A percentile compares a stretch with the other conserved stretches of the same genome.
Evolutionary conservation across 2,797 vertebrate species (phyloP).

Genomic region (Eurystomus glaucurus): DNA sequence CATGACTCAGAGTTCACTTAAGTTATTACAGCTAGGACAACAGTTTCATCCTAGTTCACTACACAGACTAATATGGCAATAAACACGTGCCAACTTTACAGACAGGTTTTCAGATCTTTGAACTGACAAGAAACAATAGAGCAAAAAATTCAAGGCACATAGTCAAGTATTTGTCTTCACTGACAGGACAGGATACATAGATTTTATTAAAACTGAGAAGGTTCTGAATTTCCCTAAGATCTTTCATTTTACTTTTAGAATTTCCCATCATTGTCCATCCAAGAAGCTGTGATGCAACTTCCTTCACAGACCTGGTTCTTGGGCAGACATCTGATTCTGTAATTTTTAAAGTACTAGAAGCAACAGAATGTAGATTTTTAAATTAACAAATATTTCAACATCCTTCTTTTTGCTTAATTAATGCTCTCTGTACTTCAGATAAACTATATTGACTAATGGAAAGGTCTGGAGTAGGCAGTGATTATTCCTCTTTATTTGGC

Average conservation of each 20-base stretch:
- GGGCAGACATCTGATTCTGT: neutral
- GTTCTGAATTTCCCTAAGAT: neutral
- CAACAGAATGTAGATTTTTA: neutral
- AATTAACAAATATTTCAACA: neutral
- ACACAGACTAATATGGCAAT: neutral
- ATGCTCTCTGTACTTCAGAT: neutral
- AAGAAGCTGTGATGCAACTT: neutral
- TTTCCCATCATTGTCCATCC: neutral
- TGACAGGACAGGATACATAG: neutral
- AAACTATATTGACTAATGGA: neutral
- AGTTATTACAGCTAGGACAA: neutral
- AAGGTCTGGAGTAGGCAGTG: neutral
- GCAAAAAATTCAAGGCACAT: neutral
- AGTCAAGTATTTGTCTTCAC: neutral
- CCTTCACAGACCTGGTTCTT: neutral
- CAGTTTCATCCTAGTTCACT: neutral
- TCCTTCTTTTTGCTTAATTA: neutral
- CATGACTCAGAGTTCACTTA: neutral
- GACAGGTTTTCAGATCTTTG: too few relatives aligned
- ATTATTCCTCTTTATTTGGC: neutral
- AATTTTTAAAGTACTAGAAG: neutral
- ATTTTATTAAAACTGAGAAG: neutral
- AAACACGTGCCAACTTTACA: neutral
- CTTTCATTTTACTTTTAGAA: rapidly evolving
- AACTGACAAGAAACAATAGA: neutral